Conservation (phyloP, 2,113 vertebrate species). For the Hydrochoerus hydrochaeris region DNA sequence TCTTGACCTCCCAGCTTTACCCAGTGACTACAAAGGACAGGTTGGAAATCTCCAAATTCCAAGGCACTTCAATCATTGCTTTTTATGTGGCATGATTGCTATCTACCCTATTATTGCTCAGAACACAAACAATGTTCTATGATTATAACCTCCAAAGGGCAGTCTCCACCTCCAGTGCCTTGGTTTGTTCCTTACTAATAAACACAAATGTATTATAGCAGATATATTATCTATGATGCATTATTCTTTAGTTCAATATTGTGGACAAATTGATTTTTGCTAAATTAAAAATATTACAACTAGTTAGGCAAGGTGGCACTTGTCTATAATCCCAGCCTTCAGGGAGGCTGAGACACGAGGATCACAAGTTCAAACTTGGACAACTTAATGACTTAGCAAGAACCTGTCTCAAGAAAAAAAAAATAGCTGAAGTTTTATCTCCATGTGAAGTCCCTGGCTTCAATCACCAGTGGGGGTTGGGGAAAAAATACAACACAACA, state of each 20-base stretch:
- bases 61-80: not conserved
- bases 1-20: not conserved
- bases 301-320: not conserved
- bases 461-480: not conserved
- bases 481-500: not conserved
- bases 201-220: not conserved
- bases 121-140: not conserved
- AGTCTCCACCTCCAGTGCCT: not conserved
- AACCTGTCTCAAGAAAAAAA: not conserved
- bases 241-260: not conserved
- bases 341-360: not conserved
- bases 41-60: not conserved
- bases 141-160: not conserved
- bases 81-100: not conserved
- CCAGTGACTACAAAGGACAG: not conserved
- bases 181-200: not conserved
- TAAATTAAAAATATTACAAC: not conserved
- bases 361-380: not conserved
- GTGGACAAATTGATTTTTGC: not conserved
- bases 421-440: not conserved
- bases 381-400: not conserved
- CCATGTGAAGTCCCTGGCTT: no score
- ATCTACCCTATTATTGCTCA: not conserved
- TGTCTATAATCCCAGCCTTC: not conserved
- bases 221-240: not conserved